Evolutionary conservation across 2,797 vertebrate species (phyloP), one percentile per base, ranked within the genome.

Genomic region (Eulemur rubriventer): DNA sequence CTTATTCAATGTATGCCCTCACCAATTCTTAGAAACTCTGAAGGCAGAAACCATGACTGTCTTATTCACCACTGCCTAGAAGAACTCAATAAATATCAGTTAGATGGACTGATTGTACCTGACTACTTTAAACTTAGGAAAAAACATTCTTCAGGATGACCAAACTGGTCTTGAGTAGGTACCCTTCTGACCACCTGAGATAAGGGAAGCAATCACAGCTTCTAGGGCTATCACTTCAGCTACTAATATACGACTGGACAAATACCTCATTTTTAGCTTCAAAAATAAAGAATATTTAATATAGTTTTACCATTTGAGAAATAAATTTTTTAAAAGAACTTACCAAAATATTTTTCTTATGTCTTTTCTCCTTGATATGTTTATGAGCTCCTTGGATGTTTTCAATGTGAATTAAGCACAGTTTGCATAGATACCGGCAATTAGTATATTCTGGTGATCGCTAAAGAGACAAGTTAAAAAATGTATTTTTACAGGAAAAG

Each of bases 271-370:
- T 87, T 84, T 88, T 72, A 96, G 41, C 69, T 97, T 81, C 28
- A 48, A 10, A 91, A 91, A 52, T 85, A 93, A 86, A 76, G 92
- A 87, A 46, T 41, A 92, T 73, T 24, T 81, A 12, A 89, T 76
- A 95, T 0, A 85, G 52, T 76, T 94, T 91, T 87, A 96, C n/a
- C 80, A 94, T 57, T 89, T 10, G 24, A 86, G 89, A 97, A 93
- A 86, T 50, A 83, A 91, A 73, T 24, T 88, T 88, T 41, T 70
- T 76, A 86, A 95, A 91, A 92, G 88, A 82, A 98, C 98, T 99
- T 98, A 99, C 99, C 99, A 99, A 99, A 92, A 99, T 99, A 98
- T 99, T 99, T 99, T 99, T 99, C 99, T 99, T 99, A 99, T 99
- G 99, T 33, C 99, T 99, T 98, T 99, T 99, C 98, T 99, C 99